Evolutionary conservation across 2,797 vertebrate genomes (phyloP).

Genomic region (Phrynocephalus forsythii): DNA sequence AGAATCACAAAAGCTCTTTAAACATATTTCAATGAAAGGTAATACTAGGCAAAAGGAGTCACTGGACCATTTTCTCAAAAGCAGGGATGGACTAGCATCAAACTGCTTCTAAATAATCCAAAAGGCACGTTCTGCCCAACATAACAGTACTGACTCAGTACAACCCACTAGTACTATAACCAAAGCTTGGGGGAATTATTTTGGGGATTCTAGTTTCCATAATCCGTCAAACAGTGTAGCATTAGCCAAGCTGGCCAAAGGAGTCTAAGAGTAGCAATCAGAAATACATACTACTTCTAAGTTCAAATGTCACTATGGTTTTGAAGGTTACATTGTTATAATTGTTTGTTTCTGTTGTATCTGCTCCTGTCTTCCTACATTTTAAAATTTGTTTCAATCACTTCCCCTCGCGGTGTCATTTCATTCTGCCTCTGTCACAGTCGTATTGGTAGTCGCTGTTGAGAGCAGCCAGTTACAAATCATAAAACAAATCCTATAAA

Average conservation of each 20-base stretch:
- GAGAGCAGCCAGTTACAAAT: neutral
- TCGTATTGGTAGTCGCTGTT: neutral
- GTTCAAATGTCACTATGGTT: neutral
- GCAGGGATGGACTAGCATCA: neutral
- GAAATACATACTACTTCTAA: too few species aligned
- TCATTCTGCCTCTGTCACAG: neutral
- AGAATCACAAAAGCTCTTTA: neutral
- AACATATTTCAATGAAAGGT: neutral
- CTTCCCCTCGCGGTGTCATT: neutral
- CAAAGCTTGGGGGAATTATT: too few species aligned
- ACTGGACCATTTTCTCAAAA: neutral
- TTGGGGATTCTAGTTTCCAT: too few species aligned
- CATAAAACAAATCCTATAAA: neutral
- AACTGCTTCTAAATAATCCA: slow-evolving; percentile 3
- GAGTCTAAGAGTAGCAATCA: too few species aligned
- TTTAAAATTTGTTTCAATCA: neutral
- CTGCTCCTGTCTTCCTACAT: neutral
- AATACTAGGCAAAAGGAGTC: neutral
- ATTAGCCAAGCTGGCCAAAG: too few species aligned
- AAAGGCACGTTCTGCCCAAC: neutral
- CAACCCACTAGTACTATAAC: too few species aligned
- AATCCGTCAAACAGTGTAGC: too few species aligned
- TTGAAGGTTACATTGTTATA: neutral
- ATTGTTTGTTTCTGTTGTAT: neutral
- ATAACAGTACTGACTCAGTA: neutral